phyloP scores from a whole-genome alignment of 2,113 vertebrate species.

The Megaceryle maxima region DNA sequence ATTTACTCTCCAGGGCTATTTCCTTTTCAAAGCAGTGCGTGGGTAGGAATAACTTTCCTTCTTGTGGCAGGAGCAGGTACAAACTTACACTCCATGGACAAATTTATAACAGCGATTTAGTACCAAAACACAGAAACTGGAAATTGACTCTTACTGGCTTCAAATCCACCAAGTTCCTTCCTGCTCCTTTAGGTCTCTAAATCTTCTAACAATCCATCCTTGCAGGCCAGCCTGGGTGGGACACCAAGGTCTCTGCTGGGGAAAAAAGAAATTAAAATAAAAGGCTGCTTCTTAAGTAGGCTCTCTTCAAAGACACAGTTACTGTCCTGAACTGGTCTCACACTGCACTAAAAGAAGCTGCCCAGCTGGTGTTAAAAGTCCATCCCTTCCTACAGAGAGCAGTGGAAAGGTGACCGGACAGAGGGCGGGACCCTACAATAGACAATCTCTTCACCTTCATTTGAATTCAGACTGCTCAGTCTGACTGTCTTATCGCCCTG shows the following conservation, averaged over 20 bases:
- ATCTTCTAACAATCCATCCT: background rate
- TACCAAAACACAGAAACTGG: background rate
- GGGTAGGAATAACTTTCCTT: background rate
- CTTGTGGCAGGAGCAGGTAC: background rate
- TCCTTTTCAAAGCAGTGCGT: background rate
- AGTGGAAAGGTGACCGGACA: background rate
- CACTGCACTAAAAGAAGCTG: background rate
- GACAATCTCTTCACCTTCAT: accelerated
- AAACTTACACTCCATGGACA: background rate
- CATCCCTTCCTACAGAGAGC: background rate
- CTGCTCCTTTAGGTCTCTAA: background rate
- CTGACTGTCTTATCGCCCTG: background rate
- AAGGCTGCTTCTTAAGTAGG: background rate
- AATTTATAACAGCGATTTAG: background rate
- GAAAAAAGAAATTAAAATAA: background rate
- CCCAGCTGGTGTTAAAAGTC: background rate
- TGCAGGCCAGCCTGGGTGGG: background rate
- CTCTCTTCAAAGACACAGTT: background rate
- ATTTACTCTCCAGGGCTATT: constrained; percentile 5
- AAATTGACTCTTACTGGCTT: background rate
- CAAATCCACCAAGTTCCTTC: background rate
- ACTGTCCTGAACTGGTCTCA: background rate
- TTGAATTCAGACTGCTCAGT: background rate
- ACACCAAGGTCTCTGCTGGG: background rate
- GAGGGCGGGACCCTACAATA: background rate